Base-by-base conservation (phyloP, 1,140 invertebrate species). In the Bathynomus jamesi region DNA sequence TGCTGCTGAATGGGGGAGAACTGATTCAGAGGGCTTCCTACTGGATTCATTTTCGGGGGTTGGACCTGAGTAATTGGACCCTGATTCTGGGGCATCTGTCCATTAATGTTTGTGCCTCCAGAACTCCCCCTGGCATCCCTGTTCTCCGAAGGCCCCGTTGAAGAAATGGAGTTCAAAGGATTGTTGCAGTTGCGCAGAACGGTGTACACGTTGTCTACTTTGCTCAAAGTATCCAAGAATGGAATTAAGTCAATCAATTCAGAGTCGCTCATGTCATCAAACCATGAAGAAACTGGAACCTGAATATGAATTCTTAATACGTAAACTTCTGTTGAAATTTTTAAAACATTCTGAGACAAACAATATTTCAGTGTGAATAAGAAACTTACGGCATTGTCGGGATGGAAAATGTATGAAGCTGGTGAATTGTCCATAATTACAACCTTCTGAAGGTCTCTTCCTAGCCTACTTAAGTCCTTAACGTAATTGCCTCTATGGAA, bases 401-500 rank as follows among this genome's bases (percentile, higher is more conserved):
- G 96, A 90, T 99, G 98, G 90, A 99, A 99, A 86, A 98, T 96
- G 85, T 99, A 99, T 72, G 95, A 98, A 79, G 95, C 96, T 79
- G 97, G 97, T 79, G 96, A 99, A 86, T 99, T 99, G 86, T 99
- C 98, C 75, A 99, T 92, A 81, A 99, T 99, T 80, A 99, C 90
- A 80, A 99, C 95, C 84, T 95, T 91, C 79, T 94, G 90, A 80
- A 99, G 87, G 84, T 98, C 95, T 76, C 98, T 87, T 61, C 98
- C 98, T 76, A 99, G 85, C 82, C 95, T 93, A 85, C 96, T 96
- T 78, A 99, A 88, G 87, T 99, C 97, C 87, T 99, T 99, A 78
- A 99, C 96, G 86, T 99, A 99, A 87, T 99, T 99, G 78, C 97
- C 97, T 82, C 94, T 89, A 86, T 99, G 95, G 88, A 98, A 99